These are phyloP conservation scores for Cataglyphis altisquamis DNA, from an alignment of 2,888 invertebrate genomes.

Conservation along the genomic window DNA sequence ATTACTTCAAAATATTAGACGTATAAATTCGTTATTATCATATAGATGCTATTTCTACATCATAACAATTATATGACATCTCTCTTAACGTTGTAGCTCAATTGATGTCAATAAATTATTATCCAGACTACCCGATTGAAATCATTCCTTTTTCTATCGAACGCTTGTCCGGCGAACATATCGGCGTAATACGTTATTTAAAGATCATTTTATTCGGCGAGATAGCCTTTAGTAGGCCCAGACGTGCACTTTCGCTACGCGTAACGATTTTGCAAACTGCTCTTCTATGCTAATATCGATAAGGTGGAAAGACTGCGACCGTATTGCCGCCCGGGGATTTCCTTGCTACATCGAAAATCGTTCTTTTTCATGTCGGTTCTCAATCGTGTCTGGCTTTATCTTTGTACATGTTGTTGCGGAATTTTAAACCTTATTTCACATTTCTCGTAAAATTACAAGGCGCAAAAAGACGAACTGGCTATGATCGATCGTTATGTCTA, in stretches of 20 bases:
- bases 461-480: neutral
- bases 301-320: slow-evolving; percentile 78
- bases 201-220: slow-evolving; percentile 80
- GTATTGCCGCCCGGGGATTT: slow-evolving; percentile 78
- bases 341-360: slow-evolving; percentile 76
- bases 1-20: neutral
- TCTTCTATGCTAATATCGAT: slow-evolving; percentile 85
- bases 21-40: neutral
- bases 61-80: neutral
- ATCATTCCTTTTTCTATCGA: slow-evolving; percentile 19
- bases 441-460: neutral
- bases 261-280: slow-evolving; percentile 85
- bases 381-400: slow-evolving; percentile 8
- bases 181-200: slow-evolving; percentile 76
- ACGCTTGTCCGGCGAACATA: slow-evolving; percentile 29
- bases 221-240: slow-evolving; percentile 82
- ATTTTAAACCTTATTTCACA: neutral
- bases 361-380: slow-evolving; percentile 61
- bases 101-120: neutral
- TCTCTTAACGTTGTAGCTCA: neutral
- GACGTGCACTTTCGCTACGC: slow-evolving; percentile 80
- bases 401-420: neutral
- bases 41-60: neutral
- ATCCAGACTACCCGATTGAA: neutral
- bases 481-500: neutral